Evolutionary conservation across 2,797 vertebrate genomes (phyloP).

Genomic region (Danio tinwini): DNA sequence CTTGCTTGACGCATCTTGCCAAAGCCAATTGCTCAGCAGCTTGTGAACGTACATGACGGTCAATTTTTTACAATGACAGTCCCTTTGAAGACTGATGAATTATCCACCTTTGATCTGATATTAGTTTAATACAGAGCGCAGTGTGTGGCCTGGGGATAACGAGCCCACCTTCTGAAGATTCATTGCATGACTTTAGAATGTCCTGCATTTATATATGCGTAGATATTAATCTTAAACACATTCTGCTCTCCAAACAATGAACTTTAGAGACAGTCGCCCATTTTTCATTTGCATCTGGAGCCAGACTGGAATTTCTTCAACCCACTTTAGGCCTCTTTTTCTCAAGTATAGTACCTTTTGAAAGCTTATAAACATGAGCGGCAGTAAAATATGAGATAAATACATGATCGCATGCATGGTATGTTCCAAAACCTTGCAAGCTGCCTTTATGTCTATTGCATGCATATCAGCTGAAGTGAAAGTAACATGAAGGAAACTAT

Average conservation of each 20-base stretch:
- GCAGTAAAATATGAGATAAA: slow-evolving; percentile 34
- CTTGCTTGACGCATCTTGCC: slow-evolving; percentile 43
- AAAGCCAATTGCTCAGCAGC: slow-evolving; percentile 40
- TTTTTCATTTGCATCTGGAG: slow-evolving; percentile 15
- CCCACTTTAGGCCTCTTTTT: slow-evolving; percentile 29
- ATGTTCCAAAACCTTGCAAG: slow-evolving; percentile 12
- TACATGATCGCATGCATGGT: slow-evolving; percentile 1
- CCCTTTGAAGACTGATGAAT: slow-evolving; percentile 31
- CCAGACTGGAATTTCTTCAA: slow-evolving; percentile 10
- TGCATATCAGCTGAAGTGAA: neutral
- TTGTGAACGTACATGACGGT: slow-evolving; percentile 40
- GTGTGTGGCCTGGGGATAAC: slow-evolving; percentile 39
- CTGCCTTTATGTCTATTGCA: neutral
- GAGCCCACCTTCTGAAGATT: slow-evolving; percentile 19
- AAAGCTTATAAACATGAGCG: slow-evolving; percentile 22
- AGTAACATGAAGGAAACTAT: too few species aligned
- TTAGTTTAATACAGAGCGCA: slow-evolving; percentile 19
- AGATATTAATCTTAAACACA: slow-evolving; percentile 34
- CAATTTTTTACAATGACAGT: slow-evolving; percentile 25
- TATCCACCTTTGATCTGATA: slow-evolving; percentile 34
- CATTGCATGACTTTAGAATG: slow-evolving; percentile 37
- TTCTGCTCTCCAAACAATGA: slow-evolving; percentile 30
- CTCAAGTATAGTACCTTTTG: slow-evolving; percentile 9
- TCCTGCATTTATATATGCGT: slow-evolving; percentile 23
- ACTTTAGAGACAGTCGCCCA: slow-evolving; percentile 17